These are phyloP conservation scores for Cheilosia soror DNA, from an alignment of 2,888 invertebrate species.

Conservation along the genomic window DNA sequence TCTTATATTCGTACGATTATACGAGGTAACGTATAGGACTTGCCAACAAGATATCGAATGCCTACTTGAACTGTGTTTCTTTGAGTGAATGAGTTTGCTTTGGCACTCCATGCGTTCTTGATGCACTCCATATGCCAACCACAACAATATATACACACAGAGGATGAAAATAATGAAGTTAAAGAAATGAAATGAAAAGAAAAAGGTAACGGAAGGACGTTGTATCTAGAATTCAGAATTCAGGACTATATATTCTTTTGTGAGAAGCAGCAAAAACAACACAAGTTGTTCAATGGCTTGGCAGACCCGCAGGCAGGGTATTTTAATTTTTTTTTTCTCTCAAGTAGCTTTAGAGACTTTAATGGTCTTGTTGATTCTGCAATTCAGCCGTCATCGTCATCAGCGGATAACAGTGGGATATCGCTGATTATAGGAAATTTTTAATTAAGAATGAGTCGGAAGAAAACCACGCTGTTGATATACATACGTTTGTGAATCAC, in stretches of 20 bases:
- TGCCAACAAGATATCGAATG: conserved; percentile 39
- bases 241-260: conserved; percentile 14
- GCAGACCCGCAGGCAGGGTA: conserved; percentile 1
- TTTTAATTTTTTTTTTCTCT: background rate
- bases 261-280: background rate
- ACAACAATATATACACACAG: conserved; percentile 33
- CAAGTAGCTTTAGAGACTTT: background rate
- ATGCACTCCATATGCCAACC: conserved; percentile 54
- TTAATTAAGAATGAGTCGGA: background rate
- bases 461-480: too few relatives aligned
- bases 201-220: conserved; percentile 11
- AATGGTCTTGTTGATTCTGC: background rate
- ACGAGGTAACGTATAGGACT: background rate
- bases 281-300: conserved; percentile 1
- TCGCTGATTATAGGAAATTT: background rate
- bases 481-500: too few relatives aligned
- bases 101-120: conserved; percentile 38
- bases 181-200: background rate
- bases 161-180: background rate
- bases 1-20: background rate
- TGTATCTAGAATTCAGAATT: background rate
- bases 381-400: background rate
- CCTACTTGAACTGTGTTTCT: conserved; percentile 49
- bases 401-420: background rate
- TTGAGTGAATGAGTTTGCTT: conserved; percentile 56